Evolutionary conservation across 2,797 vertebrate species (phyloP), one percentile per base, ranked within the genome.

Genomic region (Philypnodon macrostomus): DNA sequence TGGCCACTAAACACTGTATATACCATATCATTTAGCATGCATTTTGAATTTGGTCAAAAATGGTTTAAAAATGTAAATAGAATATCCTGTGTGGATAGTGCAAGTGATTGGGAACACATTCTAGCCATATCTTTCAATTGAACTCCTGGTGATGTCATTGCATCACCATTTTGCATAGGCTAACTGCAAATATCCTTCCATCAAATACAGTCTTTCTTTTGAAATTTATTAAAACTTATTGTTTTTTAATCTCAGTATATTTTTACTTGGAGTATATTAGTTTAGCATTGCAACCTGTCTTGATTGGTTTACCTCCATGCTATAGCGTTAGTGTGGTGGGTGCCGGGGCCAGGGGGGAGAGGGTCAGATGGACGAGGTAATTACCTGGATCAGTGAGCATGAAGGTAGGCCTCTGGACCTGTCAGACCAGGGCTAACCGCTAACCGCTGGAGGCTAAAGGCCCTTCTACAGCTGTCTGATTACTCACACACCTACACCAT

Each of bases 391-490:
- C 81, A 86, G 53, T 82, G 83, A 63, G 63, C 82, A 72, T 80
- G 75, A 87, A 91, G 78, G 80, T 85, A 75, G 79, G 74, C 75
- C 68, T 72, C 54, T 71, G 77, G 81, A 84, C 86, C 63, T 88
- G 80, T 86, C 81, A 87, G 84, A 54, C 80, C 66, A 40, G 32
- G 67, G 71, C 71, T 83, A 84, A 70, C 73, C 86, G 73, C 71
- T 83, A 84, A 70, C 72, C 87, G 71, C 86, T 89, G 73, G 74
- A 81, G 70, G 78, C 64, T 81, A 62, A 71, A 79, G 63, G 56
- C 83, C 45, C 75, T 81, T 86, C 88, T 88, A 76, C 73, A 91
- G 75, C 71, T 90, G 88, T 69, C 53, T 85, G 75, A 83, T 90
- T 79, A 80, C 49, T 73, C 37, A 71, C 53, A 47, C 69, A 58